A percentile compares a stretch with the other conserved stretches of the same genome.
These are phyloP conservation scores for Sphenopsis melanotis DNA, from an alignment of 2,797 vertebrate species.

Conservation along the genomic window DNA sequence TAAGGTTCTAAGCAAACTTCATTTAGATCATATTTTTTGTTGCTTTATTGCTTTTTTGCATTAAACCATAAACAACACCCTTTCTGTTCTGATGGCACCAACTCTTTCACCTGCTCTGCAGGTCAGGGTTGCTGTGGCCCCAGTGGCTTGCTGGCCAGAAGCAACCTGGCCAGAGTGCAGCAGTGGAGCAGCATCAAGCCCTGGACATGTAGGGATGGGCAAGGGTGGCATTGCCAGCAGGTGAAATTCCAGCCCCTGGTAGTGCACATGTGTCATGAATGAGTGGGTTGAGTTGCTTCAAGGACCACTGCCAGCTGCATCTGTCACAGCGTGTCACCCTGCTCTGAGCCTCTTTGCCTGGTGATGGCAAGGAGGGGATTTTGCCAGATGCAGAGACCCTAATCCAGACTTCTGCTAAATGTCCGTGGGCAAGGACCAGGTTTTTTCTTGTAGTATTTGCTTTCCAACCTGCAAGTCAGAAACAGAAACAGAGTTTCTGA, in stretches of 20 bases:
- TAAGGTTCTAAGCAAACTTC: neutral
- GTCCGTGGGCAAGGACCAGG: neutral
- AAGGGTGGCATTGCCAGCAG: neutral
- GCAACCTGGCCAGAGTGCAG: rapidly evolving
- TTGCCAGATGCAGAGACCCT: neutral
- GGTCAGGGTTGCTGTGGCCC: neutral
- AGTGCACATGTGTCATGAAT: neutral
- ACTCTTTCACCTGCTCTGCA: no score
- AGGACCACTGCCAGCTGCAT: neutral
- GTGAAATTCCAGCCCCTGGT: neutral
- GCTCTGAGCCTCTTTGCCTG: neutral
- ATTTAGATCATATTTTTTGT: neutral
- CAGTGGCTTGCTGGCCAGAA: neutral
- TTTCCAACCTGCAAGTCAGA: neutral
- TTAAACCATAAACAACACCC: neutral
- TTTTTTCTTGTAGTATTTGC: neutral
- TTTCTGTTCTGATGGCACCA: neutral
- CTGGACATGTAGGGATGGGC: neutral
- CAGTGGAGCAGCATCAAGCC: neutral
- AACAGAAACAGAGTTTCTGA: neutral
- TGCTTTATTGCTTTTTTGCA: neutral
- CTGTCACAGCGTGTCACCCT: neutral
- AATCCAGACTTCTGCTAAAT: neutral
- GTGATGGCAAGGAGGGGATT: neutral
- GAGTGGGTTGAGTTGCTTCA: neutral